A percentile compares a stretch with the other conserved stretches of the same genome.
These are phyloP conservation scores for Melanerpes formicivorus DNA, from an alignment of 2,113 vertebrate species.

Conservation along the genomic window DNA sequence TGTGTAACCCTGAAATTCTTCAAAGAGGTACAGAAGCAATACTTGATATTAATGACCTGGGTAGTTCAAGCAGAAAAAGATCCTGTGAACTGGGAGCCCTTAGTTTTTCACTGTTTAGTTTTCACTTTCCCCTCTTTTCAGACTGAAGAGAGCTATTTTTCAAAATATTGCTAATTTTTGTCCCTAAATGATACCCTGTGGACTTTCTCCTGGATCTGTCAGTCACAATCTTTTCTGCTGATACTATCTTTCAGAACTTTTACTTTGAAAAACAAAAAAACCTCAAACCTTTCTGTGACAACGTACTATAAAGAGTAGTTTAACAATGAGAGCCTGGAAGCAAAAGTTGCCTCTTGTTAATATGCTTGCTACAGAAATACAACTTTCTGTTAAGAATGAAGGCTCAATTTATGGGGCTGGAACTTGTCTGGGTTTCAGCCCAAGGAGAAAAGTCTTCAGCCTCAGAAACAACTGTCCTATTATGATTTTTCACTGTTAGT, in stretches of 20 bases:
- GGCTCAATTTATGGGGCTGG: not conserved
- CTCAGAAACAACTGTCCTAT: slow-evolving; percentile 46
- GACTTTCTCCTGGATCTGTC: not conserved
- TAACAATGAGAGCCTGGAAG: not conserved
- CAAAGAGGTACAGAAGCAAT: not conserved
- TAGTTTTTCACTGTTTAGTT: not conserved
- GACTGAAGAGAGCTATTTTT: not conserved
- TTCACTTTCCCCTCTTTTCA: not conserved
- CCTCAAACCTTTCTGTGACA: not conserved
- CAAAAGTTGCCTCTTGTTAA: not conserved
- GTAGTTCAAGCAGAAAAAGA: not conserved
- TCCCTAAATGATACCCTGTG: not conserved
- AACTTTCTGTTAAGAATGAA: not conserved
- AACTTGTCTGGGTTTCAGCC: not conserved
- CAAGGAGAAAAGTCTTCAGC: slow-evolving; percentile 76
- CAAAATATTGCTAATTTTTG: not conserved
- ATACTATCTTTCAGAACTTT: not conserved
- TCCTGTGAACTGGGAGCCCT: not conserved
- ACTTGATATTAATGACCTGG: not conserved
- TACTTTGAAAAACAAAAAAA: not conserved
- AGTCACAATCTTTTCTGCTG: not conserved
- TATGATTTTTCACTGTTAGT: not conserved
- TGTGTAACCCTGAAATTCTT: not conserved
- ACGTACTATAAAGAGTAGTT: not conserved
- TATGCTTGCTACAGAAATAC: not conserved